These are phyloP conservation scores for Jordanella pulchra DNA, from an alignment of 2,797 vertebrate genomes.

Conservation along the genomic window DNA sequence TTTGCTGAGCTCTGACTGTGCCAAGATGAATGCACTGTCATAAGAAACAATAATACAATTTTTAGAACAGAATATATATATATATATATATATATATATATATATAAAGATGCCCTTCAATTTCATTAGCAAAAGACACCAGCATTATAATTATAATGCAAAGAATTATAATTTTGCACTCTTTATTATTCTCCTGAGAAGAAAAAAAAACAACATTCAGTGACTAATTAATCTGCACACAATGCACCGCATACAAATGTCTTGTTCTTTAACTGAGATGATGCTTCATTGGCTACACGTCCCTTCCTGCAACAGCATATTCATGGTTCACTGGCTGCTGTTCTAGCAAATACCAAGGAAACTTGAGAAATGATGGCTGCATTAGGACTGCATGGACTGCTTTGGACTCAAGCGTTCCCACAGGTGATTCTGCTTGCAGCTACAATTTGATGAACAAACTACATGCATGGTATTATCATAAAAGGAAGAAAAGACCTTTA, in stretches of 20 bases:
- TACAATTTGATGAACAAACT: background rate
- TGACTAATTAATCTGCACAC: constrained; percentile 2
- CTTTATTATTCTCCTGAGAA: background rate
- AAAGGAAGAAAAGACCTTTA: background rate
- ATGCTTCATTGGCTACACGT: constrained; percentile 15
- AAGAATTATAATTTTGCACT: constrained; percentile 1
- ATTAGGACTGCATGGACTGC: background rate
- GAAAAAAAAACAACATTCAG: constrained; percentile 14
- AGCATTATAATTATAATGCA: background rate
- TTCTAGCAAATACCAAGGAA: constrained; percentile 6
- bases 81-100: no score
- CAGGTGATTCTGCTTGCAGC: background rate
- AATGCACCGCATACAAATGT: constrained; percentile 6
- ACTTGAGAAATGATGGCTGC: constrained; percentile 10
- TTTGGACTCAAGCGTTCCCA: constrained; percentile 10
- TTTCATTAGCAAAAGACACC: constrained; percentile 2
- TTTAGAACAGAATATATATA: no score
- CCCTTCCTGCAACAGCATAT: constrained; percentile 30
- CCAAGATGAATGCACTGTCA: background rate
- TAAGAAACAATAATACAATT: background rate
- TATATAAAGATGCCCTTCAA: no score
- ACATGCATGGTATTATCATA: background rate
- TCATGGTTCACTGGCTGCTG: background rate
- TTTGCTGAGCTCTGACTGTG: background rate
- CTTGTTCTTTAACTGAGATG: constrained; percentile 10